Conservation (phyloP, 1,140 invertebrate species). For the Cecropterus lyciades region DNA sequence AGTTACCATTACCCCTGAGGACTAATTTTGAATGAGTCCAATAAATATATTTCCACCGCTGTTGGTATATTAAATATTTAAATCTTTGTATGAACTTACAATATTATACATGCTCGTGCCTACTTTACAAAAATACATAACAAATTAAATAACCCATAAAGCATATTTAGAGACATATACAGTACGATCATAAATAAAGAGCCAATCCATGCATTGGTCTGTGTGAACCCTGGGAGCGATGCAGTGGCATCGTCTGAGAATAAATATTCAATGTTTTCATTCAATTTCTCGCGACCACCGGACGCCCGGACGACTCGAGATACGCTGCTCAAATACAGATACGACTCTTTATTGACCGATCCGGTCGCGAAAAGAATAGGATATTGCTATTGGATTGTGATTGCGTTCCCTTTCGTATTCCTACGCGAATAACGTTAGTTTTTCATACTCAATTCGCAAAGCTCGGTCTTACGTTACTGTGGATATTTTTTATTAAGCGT, state of each 20-base stretch:
- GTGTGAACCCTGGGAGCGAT: slow-evolving; percentile 35
- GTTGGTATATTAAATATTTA: too few species aligned
- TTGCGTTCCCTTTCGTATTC: slow-evolving; percentile 31
- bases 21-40: too few species aligned
- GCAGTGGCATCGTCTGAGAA: slow-evolving; percentile 58
- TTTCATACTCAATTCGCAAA: slow-evolving; percentile 14
- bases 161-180: not conserved
- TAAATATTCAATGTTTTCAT: slow-evolving; percentile 79
- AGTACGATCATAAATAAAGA: slow-evolving; percentile 3
- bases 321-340: slow-evolving; percentile 34
- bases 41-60: too few species aligned
- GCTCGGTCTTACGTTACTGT: not conserved
- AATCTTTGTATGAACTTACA: too few species aligned
- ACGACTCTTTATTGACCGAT: slow-evolving; percentile 31
- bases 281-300: slow-evolving; percentile 57
- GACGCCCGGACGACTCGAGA: slow-evolving; percentile 20
- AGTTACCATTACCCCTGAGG: too few species aligned
- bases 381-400: slow-evolving; percentile 37
- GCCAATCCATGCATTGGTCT: slow-evolving; percentile 17
- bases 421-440: slow-evolving; percentile 26
- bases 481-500: not conserved
- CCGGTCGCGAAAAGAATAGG: slow-evolving; percentile 32
- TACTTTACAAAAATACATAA: too few species aligned
- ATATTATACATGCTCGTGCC: too few species aligned
- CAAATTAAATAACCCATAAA: too few species aligned